These are phyloP conservation scores for Decapterus maruadsi DNA, from an alignment of 2,797 vertebrate species.

Conservation along the genomic window DNA sequence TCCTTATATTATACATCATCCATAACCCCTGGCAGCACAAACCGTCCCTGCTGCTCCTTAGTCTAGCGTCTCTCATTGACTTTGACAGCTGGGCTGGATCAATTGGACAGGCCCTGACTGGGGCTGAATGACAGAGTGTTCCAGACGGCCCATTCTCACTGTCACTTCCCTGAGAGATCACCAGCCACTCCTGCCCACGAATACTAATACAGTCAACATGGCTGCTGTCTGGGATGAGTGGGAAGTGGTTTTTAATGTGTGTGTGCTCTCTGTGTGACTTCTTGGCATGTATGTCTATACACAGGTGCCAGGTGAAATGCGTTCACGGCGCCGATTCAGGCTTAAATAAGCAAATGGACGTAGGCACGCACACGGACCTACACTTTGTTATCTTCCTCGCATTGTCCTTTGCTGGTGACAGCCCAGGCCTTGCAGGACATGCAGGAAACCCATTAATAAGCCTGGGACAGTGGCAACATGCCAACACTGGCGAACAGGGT, in stretches of 20 bases:
- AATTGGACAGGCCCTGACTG: conserved; percentile 76
- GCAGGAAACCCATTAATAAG: conserved; percentile 73
- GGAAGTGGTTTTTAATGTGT: conserved; percentile 23
- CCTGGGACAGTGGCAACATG: conserved; percentile 31
- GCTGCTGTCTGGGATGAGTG: conserved; percentile 32
- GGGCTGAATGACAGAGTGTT: conserved; percentile 78
- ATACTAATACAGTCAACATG: conserved; percentile 76
- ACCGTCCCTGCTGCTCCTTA: conserved; percentile 67
- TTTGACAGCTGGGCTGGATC: conserved; percentile 82
- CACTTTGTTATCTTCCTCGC: conserved; percentile 36
- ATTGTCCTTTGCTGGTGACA: conserved; percentile 60
- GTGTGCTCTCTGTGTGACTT: not conserved
- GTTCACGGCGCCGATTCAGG: conserved; percentile 7
- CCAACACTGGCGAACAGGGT: conserved; percentile 53
- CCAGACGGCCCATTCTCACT: conserved; percentile 78
- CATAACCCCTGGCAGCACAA: conserved; percentile 68
- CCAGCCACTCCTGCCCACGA: conserved; percentile 70
- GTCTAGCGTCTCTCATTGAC: conserved; percentile 77
- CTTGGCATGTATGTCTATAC: not conserved
- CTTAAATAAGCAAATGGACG: conserved; percentile 34
- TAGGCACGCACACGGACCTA: not conserved
- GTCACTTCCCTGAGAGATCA: conserved; percentile 84
- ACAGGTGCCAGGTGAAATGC: conserved; percentile 37
- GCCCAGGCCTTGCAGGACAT: conserved; percentile 52
- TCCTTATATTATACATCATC: conserved; percentile 72